These are phyloP conservation scores for Tridacna crocea DNA, from an alignment of 2,888 invertebrate species.

Conservation along the genomic window DNA sequence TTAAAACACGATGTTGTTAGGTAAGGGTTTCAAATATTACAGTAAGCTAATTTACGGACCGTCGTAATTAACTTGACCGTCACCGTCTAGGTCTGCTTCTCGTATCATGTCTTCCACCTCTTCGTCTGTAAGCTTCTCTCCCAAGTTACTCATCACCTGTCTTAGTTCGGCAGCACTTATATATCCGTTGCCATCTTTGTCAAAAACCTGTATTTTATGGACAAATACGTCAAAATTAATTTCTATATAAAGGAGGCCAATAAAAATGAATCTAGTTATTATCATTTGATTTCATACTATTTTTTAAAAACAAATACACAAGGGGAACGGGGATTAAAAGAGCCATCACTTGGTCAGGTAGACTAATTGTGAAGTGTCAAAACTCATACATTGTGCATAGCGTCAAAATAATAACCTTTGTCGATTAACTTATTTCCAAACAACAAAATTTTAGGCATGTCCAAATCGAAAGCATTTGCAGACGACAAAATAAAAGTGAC, in stretches of 20 bases:
- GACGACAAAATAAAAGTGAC: no score
- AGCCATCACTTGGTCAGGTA: no score
- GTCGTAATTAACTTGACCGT: conserved; percentile 38
- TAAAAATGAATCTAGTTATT: neutral
- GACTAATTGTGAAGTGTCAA: no score
- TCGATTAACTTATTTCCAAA: no score
- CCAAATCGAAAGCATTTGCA: no score
- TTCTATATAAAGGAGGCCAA: neutral
- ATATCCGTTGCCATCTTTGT: neutral
- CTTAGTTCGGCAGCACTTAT: neutral
- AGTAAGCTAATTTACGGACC: neutral
- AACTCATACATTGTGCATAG: no score
- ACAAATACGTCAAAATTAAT: neutral
- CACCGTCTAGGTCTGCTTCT: conserved; percentile 30
- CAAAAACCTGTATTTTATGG: neutral
- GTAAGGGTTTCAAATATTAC: no score
- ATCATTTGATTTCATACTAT: neutral
- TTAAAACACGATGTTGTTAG: no score
- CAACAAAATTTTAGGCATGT: no score
- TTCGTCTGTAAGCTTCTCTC: neutral
- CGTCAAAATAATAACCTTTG: no score
- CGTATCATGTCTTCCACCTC: neutral
- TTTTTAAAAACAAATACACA: no score
- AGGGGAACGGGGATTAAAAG: no score
- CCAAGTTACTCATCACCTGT: neutral